Evolutionary conservation across 2,797 vertebrate genomes (phyloP).

Genomic region (Tarsius wallacei): DNA sequence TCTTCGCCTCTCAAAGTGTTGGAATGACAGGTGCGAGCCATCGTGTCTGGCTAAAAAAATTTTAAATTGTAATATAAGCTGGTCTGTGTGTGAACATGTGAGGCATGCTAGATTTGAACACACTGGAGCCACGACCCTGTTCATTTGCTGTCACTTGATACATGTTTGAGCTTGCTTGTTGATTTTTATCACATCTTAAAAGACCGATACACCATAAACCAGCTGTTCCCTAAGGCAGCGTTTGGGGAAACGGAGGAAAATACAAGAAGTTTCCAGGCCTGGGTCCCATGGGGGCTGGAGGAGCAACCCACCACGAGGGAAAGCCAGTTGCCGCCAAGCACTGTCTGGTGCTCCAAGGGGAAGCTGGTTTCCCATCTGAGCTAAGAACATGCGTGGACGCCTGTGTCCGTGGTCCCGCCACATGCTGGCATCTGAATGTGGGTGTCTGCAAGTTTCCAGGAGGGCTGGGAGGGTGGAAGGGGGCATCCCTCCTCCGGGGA

Average conservation of each 20-base stretch:
- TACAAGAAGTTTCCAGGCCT: background rate
- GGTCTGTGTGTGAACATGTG: too few species aligned
- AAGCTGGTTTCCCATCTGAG: background rate
- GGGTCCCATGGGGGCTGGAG: background rate
- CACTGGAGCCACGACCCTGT: accelerated
- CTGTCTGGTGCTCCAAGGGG: too few species aligned
- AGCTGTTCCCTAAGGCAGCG: background rate
- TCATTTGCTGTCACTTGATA: too few species aligned
- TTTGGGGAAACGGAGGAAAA: background rate
- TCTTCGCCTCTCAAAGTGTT: too few species aligned
- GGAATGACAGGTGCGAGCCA: too few species aligned
- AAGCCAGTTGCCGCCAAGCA: background rate
- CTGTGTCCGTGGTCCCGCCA: background rate
- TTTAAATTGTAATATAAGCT: background rate
- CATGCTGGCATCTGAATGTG: background rate
- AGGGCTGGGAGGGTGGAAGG: too few species aligned
- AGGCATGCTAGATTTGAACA: background rate
- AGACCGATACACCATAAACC: background rate
- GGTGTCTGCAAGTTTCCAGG: background rate
- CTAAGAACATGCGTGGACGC: accelerated
- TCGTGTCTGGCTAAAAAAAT: background rate
- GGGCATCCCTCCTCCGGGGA: accelerated
- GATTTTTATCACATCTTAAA: background rate
- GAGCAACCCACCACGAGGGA: too few species aligned
- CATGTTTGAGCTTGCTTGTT: too few species aligned